These are phyloP conservation scores for Burhinus oedicnemus DNA, from an alignment of 2,113 vertebrate genomes.

Conservation along the genomic window DNA sequence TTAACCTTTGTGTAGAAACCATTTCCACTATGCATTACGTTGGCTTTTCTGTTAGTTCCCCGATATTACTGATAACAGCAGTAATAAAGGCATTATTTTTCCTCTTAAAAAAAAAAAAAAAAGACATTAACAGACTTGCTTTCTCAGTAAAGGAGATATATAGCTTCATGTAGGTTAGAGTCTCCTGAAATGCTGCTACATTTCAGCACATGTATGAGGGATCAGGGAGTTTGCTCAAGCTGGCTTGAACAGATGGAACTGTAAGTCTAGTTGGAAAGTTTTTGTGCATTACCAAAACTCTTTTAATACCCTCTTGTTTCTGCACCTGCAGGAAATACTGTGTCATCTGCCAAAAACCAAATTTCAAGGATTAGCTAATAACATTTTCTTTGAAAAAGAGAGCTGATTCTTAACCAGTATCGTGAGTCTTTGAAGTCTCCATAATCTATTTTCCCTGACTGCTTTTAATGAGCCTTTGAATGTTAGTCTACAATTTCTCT, in stretches of 20 bases:
- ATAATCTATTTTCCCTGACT: conserved; percentile 63
- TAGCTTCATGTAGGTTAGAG: background rate
- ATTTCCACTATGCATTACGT: background rate
- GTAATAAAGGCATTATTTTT: background rate
- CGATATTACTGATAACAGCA: background rate
- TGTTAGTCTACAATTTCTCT: background rate
- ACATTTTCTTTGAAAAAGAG: conserved; percentile 62
- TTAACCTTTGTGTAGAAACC: background rate
- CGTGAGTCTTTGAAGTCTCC: conserved; percentile 37
- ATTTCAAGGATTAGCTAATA: conserved; percentile 71
- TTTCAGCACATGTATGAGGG: background rate
- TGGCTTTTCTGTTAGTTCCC: background rate
- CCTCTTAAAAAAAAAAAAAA: background rate
- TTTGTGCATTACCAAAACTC: conserved; percentile 2
- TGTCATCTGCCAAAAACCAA: conserved; percentile 61
- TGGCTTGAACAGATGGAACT: background rate
- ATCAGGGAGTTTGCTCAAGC: background rate
- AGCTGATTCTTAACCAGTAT: conserved; percentile 59
- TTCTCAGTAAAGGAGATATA: background rate
- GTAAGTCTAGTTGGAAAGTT: background rate
- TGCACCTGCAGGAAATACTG: conserved; percentile 66
- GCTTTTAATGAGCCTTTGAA: conserved; percentile 67
- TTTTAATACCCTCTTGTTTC: conserved; percentile 27
- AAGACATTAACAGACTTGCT: background rate
- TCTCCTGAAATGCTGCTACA: background rate